phyloP scores from a whole-genome alignment of 2,888 invertebrate species.

The Macrophya alboannulata region DNA sequence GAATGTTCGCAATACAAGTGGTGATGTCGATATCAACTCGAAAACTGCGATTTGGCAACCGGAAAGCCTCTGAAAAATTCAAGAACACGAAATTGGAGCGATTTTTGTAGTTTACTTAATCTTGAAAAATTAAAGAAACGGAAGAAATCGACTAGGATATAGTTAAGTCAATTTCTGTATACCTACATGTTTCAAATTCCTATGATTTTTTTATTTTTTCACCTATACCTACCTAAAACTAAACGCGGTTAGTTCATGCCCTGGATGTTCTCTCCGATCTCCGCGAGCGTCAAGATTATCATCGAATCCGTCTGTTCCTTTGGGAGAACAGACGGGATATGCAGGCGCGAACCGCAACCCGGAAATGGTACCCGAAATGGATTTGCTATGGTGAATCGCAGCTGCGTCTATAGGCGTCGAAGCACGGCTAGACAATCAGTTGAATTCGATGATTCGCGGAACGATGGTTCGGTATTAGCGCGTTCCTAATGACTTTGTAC shows the following conservation, averaged over 20 bases:
- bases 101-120: too few relatives aligned
- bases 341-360: constrained; percentile 21
- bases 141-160: too few relatives aligned
- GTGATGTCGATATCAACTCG: too few relatives aligned
- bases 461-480: background rate
- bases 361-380: constrained; percentile 43
- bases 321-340: constrained; percentile 23
- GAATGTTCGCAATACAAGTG: too few relatives aligned
- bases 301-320: constrained; percentile 11
- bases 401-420: constrained; percentile 14
- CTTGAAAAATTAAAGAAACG: too few relatives aligned
- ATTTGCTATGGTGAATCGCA: constrained; percentile 27
- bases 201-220: too few relatives aligned
- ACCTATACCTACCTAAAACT: too few relatives aligned
- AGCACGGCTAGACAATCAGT: constrained; percentile 23
- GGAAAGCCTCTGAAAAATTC: too few relatives aligned
- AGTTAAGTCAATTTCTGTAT: too few relatives aligned
- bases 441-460: constrained; percentile 16
- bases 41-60: too few relatives aligned
- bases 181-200: too few relatives aligned
- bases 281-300: constrained; percentile 20
- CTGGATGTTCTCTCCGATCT: background rate
- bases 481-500: constrained; percentile 21
- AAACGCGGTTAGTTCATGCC: background rate
- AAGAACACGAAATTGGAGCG: too few relatives aligned